phyloP scores from a whole-genome alignment of 1,140 invertebrate species.

The Drosophila novamexicana region DNA sequence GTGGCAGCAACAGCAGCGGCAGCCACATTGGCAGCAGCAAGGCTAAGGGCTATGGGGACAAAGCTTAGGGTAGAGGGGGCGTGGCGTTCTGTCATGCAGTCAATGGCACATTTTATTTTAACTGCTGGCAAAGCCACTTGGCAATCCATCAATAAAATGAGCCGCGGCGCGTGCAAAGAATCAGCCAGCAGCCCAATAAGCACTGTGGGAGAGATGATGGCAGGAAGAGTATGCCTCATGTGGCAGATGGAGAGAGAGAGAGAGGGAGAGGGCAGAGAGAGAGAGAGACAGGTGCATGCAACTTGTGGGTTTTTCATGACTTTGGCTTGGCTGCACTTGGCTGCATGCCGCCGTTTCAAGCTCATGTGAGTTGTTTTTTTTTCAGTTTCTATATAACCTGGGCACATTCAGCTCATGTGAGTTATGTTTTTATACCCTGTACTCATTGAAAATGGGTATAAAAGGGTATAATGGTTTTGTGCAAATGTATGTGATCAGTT shows the following conservation, averaged over 20 bases:
- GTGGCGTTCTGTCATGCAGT: conserved; percentile 21
- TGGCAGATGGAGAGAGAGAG: not conserved
- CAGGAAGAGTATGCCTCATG: not conserved
- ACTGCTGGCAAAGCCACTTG: conserved; percentile 26
- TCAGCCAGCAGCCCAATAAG: conserved; percentile 49
- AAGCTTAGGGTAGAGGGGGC: no score
- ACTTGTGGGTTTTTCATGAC: conserved; percentile 71
- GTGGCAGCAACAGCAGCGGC: conserved; percentile 17
- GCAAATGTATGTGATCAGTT: no score
- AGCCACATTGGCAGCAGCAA: conserved; percentile 19
- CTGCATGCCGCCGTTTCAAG: conserved; percentile 33
- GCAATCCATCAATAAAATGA: conserved; percentile 62
- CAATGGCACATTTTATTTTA: conserved; percentile 54
- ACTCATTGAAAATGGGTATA: no score
- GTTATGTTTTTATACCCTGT: conserved; percentile 1
- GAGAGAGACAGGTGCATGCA: conserved; percentile 34
- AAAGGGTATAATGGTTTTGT: no score
- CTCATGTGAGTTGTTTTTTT: conserved; percentile 15
- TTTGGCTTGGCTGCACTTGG: conserved; percentile 74
- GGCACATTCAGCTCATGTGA: not conserved
- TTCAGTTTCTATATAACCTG: not conserved
- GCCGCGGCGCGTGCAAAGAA: conserved; percentile 54
- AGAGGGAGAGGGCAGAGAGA: not conserved
- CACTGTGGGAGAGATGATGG: not conserved
- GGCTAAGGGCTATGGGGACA: conserved; percentile 1